These are phyloP conservation scores for Drosophila biarmipes DNA, from an alignment of 1,140 invertebrate species.

Conservation along the genomic window DNA sequence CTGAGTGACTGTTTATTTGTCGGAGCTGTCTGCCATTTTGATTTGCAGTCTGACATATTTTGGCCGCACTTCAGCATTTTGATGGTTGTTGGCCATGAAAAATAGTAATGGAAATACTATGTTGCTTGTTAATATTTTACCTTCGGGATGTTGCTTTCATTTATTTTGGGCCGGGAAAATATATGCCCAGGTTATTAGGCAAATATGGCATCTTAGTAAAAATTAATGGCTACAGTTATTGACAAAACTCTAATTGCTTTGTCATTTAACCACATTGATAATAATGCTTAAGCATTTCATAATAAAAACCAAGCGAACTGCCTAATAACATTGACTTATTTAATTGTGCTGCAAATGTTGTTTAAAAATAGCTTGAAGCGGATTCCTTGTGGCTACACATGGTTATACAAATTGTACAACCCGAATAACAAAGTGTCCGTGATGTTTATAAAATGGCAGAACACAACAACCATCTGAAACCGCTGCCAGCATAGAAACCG, in stretches of 20 bases:
- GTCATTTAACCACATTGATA: background rate
- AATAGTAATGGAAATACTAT: conserved; percentile 33
- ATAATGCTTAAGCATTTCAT: too few species aligned
- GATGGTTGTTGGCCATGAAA: conserved; percentile 36
- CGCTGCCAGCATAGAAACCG: conserved; percentile 38
- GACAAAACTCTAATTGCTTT: background rate
- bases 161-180: background rate
- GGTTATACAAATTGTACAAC: conserved; percentile 16
- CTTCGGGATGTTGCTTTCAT: background rate
- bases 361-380: background rate
- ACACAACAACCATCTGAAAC: conserved; percentile 40
- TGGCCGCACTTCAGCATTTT: conserved; percentile 51
- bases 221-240: background rate
- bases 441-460: conserved; percentile 40
- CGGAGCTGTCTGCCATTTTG: conserved; percentile 67
- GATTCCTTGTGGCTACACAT: background rate
- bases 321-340: background rate
- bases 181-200: background rate
- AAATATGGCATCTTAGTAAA: background rate
- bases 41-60: conserved; percentile 73
- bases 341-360: background rate
- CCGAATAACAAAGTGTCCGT: conserved; percentile 36
- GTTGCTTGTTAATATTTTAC: conserved; percentile 32
- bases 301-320: too few species aligned
- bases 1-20: conserved; percentile 68